Evolutionary conservation across 2,113 vertebrate genomes (phyloP), one percentile per base, ranked within the genome.

Genomic region (Plecotus auritus): DNA sequence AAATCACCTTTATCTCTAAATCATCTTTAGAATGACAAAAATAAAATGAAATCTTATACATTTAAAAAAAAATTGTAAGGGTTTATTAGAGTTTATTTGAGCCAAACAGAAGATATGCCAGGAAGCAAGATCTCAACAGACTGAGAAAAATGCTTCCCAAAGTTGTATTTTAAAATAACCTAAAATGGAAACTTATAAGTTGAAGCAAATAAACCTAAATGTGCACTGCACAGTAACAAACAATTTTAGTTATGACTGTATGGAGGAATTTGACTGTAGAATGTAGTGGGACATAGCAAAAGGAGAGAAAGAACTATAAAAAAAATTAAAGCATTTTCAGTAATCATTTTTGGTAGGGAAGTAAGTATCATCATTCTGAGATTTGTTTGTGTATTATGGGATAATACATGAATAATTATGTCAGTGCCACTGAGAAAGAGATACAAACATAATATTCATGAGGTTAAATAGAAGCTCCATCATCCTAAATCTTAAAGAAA

Each of bases 121-220:
- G 73, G 9, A 76, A 76, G 73, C 45, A 49, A 76, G 73, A 49
- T 49, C 17, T 76, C 45, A 76, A 76, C 73, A 49, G 45, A 49
- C 73, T 76, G 42, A 74, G 40, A 74, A 74, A 74, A 74, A 74
- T 47, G 42, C 14, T 76, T 18, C 45, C 8, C n/a, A 51, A 70
- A 64, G 45, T 28, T 90, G n/a, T 20, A 67, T 61, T 74, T 82
- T 32, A 66, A 85, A 94, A 81, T 51, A 66, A 83, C 13, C 51
- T 87, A 74, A 80, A 86, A 59, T 6, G 49, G 20, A 94, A 87
- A 87, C 74, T 13, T 73, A 89, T 49, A 66, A 78, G 4, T 5
- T 74, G 32, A 96, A 93, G 59, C 45, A 67, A 77, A 66, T 59
- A 45, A 95, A 78, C 11, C 37, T 95, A 84, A 86, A 4, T 61